Evolutionary conservation across 2,797 vertebrate species (phyloP).

Genomic region (Corythornis leucogaster): DNA sequence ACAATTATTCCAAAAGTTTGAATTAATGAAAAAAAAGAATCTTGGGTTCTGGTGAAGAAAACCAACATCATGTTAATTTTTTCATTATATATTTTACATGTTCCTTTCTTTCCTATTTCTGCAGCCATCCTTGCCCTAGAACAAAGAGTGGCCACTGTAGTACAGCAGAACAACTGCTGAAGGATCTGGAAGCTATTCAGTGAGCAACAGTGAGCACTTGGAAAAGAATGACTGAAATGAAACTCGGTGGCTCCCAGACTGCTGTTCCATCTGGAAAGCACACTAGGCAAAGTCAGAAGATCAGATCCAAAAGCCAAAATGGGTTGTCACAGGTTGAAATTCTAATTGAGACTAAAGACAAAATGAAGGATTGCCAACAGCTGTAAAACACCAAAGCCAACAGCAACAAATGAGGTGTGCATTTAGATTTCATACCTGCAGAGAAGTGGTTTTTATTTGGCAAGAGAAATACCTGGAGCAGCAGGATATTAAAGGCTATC

Average conservation of each 20-base stretch:
- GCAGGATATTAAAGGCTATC: neutral
- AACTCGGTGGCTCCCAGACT: neutral
- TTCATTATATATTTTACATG: accelerated
- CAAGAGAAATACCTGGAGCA: neutral
- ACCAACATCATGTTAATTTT: neutral
- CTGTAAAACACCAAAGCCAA: neutral
- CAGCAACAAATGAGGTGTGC: neutral
- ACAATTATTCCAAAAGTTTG: neutral
- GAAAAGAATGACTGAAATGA: neutral
- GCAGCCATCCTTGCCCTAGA: neutral
- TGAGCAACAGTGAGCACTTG: accelerated
- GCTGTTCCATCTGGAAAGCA: neutral
- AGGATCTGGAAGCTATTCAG: neutral
- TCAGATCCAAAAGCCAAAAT: neutral
- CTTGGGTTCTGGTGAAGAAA: neutral
- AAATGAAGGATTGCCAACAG: neutral
- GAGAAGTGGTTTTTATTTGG: neutral
- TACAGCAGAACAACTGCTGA: neutral
- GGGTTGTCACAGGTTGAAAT: neutral
- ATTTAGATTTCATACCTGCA: neutral
- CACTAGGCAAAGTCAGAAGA: neutral
- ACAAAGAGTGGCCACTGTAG: neutral
- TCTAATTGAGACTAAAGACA: neutral
- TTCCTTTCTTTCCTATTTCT: neutral
- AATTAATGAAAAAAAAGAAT: neutral